Conservation (phyloP, 1,140 invertebrate genomes). For the Saccostrea cuccullata region DNA sequence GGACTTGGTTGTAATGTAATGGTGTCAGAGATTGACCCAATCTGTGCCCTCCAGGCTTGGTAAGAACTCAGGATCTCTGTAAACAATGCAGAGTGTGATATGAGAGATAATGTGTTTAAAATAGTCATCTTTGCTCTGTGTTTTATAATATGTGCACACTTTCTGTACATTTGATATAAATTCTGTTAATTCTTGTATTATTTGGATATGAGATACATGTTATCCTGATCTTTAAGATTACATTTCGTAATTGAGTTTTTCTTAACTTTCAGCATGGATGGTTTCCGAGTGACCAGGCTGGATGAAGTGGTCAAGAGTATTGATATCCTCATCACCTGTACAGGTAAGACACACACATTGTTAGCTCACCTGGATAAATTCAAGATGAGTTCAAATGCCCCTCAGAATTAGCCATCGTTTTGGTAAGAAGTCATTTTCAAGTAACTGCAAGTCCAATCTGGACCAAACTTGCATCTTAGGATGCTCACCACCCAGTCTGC, state of each 20-base stretch:
- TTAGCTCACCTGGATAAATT: no score
- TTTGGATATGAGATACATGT: no score
- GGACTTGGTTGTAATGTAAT: slow-evolving; percentile 95
- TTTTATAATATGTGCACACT: background rate
- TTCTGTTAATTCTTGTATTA: background rate
- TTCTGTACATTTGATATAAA: background rate
- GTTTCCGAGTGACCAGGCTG: slow-evolving; percentile 95
- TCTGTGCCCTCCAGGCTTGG: slow-evolving; percentile 97
- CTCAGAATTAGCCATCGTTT: no score
- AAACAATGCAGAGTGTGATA: background rate
- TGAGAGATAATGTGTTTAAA: background rate
- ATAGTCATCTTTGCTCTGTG: background rate
- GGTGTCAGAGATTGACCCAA: slow-evolving; percentile 98
- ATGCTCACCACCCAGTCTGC: no score
- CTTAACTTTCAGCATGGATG: slow-evolving; percentile 90
- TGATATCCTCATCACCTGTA: slow-evolving; percentile 96
- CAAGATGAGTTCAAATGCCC: no score
- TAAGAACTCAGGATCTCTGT: slow-evolving; percentile 76
- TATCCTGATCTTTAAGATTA: no score
- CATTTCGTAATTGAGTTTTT: background rate
- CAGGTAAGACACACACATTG: slow-evolving; percentile 77
- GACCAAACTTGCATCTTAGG: no score
- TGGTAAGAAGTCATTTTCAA: no score
- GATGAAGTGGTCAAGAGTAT: slow-evolving; percentile 95
- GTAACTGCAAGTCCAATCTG: no score